Conservation (phyloP, 92 coral and sea anemone genomes). For the Palythoa caribaeorum region DNA sequence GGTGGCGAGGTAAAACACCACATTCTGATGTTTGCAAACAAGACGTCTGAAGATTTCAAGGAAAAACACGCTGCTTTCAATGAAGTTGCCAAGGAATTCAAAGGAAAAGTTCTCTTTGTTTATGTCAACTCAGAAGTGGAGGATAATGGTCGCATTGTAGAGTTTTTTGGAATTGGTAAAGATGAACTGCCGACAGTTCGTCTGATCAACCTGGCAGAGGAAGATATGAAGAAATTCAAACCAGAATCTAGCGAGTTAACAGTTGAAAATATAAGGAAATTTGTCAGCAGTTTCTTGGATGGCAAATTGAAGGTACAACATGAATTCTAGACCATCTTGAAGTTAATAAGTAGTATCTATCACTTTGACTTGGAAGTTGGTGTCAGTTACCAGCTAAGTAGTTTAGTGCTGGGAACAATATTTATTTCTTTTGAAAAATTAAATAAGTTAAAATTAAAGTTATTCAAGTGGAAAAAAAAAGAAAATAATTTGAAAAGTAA, state of each 20-base stretch:
- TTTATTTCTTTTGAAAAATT: too few relatives aligned
- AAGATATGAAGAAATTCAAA: constrained; percentile 96
- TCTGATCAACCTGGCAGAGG: constrained; percentile 94
- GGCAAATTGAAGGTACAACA: constrained; percentile 85
- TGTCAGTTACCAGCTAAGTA: too few relatives aligned
- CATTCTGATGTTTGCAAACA: constrained; percentile 85
- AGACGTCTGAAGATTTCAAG: constrained; percentile 81
- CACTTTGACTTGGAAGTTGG: too few relatives aligned
- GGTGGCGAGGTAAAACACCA: constrained; percentile 97
- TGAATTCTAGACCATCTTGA: too few relatives aligned
- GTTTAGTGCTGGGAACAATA: too few relatives aligned
- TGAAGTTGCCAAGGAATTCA: constrained; percentile 92
- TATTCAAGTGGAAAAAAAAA: too few relatives aligned
- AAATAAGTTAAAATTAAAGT: too few relatives aligned
- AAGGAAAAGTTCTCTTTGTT: constrained; percentile 96
- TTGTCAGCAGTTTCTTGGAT: constrained; percentile 85
- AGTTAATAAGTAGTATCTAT: too few relatives aligned
- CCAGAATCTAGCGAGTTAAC: constrained; percentile 82
- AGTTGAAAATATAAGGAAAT: constrained; percentile 74
- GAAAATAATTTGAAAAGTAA: too few relatives aligned
- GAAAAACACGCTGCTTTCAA: constrained; percentile 74
- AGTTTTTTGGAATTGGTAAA: constrained; percentile 92
- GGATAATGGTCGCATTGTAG: constrained; percentile 95
- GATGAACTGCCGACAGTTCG: constrained; percentile 94
- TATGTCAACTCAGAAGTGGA: constrained; percentile 90